Evolutionary conservation across 2,888 invertebrate species (phyloP).

Genomic region (Leucozona laternaria): DNA sequence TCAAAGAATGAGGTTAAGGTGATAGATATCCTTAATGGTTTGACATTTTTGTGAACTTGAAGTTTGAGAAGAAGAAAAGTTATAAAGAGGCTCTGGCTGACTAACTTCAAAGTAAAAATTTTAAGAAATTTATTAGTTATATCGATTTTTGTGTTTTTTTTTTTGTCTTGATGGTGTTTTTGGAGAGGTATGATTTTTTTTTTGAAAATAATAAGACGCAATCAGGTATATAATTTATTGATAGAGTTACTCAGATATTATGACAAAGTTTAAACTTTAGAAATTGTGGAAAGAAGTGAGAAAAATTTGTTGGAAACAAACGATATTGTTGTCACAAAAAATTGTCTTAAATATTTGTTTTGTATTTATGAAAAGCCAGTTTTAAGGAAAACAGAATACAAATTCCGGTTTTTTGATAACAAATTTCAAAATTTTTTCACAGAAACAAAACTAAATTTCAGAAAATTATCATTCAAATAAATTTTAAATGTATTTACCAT

Average conservation of each 20-base stretch:
- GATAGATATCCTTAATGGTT: constrained; percentile 7
- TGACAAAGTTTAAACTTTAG: neutral
- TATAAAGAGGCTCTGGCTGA: neutral
- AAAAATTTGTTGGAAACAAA: neutral
- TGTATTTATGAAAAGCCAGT: too few species aligned
- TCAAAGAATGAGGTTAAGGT: constrained; percentile 10
- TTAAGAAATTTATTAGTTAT: neutral
- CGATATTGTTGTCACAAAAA: too few species aligned
- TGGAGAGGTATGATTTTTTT: neutral
- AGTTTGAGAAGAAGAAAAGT: constrained; percentile 15
- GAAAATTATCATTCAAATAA: too few species aligned
- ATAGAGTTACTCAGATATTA: neutral
- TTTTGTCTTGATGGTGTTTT: neutral
- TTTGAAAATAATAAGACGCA: neutral
- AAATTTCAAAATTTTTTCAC: too few species aligned
- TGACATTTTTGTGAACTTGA: constrained; percentile 26
- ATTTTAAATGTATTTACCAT: too few species aligned
- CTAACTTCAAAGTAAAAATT: constrained; percentile 1
- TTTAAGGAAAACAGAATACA: too few species aligned
- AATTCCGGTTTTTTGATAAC: too few species aligned
- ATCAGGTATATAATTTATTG: neutral
- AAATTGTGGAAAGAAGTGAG: neutral
- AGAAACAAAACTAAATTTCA: too few species aligned
- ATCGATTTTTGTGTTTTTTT: constrained; percentile 11
- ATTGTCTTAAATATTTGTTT: too few species aligned